A percentile compares a stretch with the other conserved stretches of the same genome.
Evolutionary conservation across 1,140 invertebrate species (phyloP).

Genomic region (Drosophila arizonae): DNA sequence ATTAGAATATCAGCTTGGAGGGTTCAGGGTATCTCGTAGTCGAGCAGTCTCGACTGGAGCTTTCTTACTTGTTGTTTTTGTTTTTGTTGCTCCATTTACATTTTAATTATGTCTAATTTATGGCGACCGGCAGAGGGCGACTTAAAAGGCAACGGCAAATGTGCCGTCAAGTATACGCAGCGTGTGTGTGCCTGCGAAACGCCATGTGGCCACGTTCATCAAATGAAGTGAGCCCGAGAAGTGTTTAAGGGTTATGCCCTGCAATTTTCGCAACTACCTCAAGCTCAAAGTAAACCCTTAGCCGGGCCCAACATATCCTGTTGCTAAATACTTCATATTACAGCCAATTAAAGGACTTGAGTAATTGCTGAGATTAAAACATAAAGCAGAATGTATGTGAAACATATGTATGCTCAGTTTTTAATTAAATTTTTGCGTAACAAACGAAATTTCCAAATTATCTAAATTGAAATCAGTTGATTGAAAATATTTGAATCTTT

Average conservation of each 20-base stretch:
- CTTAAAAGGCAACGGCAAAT: conserved; percentile 37
- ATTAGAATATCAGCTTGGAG: no score
- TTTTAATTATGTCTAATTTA: conserved; percentile 74
- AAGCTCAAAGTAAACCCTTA: conserved; percentile 9
- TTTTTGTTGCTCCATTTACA: conserved; percentile 55
- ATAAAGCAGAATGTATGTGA: no score
- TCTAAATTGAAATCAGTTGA: no score
- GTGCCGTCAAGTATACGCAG: conserved; percentile 36
- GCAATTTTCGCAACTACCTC: conserved; percentile 19
- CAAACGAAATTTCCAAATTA: no score
- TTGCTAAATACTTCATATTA: conserved; percentile 30
- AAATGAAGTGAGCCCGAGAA: conserved; percentile 2
- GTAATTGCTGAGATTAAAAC: conserved; percentile 7
- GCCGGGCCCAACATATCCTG: conserved; percentile 2
- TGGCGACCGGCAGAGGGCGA: conserved; percentile 48
- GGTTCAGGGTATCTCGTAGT: no score
- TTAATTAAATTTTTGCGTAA: not conserved
- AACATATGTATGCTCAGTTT: not conserved
- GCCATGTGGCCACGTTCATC: conserved; percentile 4
- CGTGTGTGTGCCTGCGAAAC: conserved; percentile 9
- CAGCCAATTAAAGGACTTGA: conserved; percentile 25
- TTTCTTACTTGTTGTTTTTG: no score
- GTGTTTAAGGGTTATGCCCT: conserved; percentile 20
- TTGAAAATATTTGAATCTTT: no score
- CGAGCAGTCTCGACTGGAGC: no score